Conservation (phyloP, 2,888 invertebrate genomes). For the Lysandra coridon region DNA sequence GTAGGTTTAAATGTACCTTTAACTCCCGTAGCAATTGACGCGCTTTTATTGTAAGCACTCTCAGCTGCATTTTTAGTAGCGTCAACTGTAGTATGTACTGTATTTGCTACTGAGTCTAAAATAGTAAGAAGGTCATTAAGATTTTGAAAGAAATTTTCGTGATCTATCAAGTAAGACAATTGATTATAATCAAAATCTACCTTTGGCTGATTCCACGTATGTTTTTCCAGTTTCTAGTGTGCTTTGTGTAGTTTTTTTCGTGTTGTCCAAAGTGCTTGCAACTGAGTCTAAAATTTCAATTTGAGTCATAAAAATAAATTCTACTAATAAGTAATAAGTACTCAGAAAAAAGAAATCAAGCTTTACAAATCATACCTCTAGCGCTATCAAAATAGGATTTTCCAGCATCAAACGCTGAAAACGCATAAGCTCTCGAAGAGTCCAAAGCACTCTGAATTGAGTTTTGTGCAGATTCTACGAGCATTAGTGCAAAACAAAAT, state of each 20-base stretch:
- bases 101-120: constrained; percentile 59
- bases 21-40: constrained; percentile 38
- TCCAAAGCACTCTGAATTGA: constrained; percentile 57
- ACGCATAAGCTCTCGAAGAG: constrained; percentile 53
- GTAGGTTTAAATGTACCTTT: constrained; percentile 49
- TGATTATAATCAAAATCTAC: constrained; percentile 30
- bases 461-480: constrained; percentile 60
- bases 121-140: constrained; percentile 39
- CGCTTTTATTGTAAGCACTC: constrained; percentile 46
- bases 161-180: constrained; percentile 33
- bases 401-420: constrained; percentile 59
- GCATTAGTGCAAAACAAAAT: constrained; percentile 43
- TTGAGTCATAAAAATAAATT: constrained; percentile 39
- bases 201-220: constrained; percentile 50
- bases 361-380: constrained; percentile 47
- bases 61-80: constrained; percentile 48
- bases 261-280: constrained; percentile 64
- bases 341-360: constrained; percentile 34
- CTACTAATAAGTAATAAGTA: constrained; percentile 32
- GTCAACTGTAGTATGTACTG: constrained; percentile 63
- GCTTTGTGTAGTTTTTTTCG: constrained; percentile 68
- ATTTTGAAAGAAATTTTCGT: not conserved
- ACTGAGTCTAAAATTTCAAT: constrained; percentile 57
- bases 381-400: constrained; percentile 59
- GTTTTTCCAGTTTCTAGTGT: constrained; percentile 58